phyloP scores from a whole-genome alignment of 2,888 invertebrate species.

The Rugalucina vietnamica region DNA sequence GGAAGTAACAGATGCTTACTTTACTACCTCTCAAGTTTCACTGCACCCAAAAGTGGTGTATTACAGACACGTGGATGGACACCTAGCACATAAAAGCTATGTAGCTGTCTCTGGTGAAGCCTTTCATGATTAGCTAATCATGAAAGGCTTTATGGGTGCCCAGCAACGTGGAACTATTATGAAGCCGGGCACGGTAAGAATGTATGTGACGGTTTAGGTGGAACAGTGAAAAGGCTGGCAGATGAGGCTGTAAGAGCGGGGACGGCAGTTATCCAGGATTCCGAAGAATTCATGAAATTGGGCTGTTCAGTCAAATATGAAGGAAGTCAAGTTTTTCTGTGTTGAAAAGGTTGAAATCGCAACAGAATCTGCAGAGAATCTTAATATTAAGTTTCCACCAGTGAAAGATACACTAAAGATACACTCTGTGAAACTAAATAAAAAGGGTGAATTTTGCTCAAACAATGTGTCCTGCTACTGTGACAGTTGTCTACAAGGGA shows the following conservation, averaged over 20 bases:
- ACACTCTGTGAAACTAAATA: neutral
- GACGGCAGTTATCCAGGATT: constrained; percentile 22
- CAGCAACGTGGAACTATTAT: constrained; percentile 6
- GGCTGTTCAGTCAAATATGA: neutral
- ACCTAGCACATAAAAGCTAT: constrained; percentile 7
- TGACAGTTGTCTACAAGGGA: neutral
- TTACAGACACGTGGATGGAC: neutral
- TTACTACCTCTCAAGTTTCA: constrained; percentile 8
- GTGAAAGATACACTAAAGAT: neutral
- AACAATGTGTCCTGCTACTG: neutral
- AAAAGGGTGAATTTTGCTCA: neutral
- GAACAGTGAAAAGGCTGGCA: constrained; percentile 41
- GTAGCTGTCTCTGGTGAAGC: constrained; percentile 26
- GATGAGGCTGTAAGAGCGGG: constrained; percentile 38
- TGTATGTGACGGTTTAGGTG: constrained; percentile 55
- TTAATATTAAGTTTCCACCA: neutral
- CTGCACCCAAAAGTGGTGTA: constrained; percentile 31
- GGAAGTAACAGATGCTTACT: constrained; percentile 28
- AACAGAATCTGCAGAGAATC: neutral
- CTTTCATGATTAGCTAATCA: constrained; percentile 28
- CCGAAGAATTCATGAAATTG: constrained; percentile 21
- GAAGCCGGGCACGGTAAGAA: constrained; percentile 29
- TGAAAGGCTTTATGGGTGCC: neutral
- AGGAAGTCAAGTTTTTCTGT: constrained; percentile 12
- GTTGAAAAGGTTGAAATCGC: constrained; percentile 14